phyloP scores from a whole-genome alignment of 1,140 invertebrate genomes.

The Sitobion miscanthi region DNA sequence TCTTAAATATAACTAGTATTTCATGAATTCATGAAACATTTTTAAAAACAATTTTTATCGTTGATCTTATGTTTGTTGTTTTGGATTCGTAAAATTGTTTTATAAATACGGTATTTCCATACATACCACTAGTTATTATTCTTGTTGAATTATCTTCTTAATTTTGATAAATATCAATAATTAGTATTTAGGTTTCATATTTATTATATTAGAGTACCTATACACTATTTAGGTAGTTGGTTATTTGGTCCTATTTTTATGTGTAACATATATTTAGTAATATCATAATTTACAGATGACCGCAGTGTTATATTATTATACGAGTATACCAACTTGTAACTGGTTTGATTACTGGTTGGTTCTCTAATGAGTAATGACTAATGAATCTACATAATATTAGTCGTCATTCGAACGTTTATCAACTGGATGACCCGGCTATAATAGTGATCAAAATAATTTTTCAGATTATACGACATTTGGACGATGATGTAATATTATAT shows the following conservation, averaged over 20 bases:
- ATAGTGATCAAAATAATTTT: not conserved
- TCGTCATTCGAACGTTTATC: not conserved
- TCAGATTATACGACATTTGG: not conserved
- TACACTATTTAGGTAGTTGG: too few relatives aligned
- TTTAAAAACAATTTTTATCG: too few relatives aligned
- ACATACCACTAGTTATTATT: too few relatives aligned
- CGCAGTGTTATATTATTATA: not conserved
- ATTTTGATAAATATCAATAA: too few relatives aligned
- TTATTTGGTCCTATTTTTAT: not conserved
- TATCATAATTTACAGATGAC: not conserved
- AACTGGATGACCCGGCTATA: not conserved
- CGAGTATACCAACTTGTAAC: not conserved
- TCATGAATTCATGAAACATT: not conserved
- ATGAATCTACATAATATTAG: not conserved
- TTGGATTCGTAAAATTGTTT: too few relatives aligned
- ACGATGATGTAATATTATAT: not conserved
- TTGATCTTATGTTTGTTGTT: too few relatives aligned
- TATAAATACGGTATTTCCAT: too few relatives aligned
- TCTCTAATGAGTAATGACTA: not conserved
- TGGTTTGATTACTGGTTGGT: not conserved
- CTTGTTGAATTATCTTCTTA: too few relatives aligned
- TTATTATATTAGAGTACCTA: too few relatives aligned
- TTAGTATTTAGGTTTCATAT: too few relatives aligned
- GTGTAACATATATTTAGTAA: not conserved
- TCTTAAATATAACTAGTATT: not conserved